Evolutionary conservation across 2,888 invertebrate species (phyloP).

Genomic region (Macrosoma leucophasiata): DNA sequence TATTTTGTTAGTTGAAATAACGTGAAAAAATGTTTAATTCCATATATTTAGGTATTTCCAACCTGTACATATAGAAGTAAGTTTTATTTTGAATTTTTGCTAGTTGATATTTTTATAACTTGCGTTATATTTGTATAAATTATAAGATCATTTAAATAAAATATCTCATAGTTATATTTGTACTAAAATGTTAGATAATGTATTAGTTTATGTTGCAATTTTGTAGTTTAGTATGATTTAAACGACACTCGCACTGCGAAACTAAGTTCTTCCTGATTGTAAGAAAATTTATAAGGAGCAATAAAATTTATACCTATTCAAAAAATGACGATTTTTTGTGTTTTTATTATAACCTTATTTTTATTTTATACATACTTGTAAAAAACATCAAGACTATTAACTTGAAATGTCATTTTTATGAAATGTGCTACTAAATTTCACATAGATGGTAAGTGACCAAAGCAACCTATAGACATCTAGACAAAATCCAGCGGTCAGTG

Average conservation of each 20-base stretch:
- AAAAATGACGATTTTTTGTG: constrained; percentile 32
- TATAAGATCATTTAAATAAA: constrained; percentile 54
- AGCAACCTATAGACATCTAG: no score
- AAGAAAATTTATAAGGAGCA: constrained; percentile 71
- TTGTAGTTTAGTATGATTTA: constrained; percentile 42
- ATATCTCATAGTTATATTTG: constrained; percentile 64
- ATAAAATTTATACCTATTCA: constrained; percentile 74
- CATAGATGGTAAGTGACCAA: no score
- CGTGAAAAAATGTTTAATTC: constrained; percentile 38
- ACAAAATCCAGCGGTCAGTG: no score
- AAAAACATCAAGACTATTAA: no score
- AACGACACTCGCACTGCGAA: constrained; percentile 62
- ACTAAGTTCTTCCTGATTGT: constrained; percentile 64
- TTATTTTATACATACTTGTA: no score
- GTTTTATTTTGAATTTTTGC: constrained; percentile 41
- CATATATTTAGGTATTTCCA: constrained; percentile 52
- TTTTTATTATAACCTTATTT: constrained; percentile 15
- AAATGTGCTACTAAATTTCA: no score
- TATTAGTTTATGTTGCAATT: constrained; percentile 55
- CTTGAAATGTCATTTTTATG: no score
- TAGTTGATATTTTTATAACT: constrained; percentile 33
- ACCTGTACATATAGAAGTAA: constrained; percentile 64
- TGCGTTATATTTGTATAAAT: constrained; percentile 63
- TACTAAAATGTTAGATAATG: constrained; percentile 57
- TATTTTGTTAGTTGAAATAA: constrained; percentile 50